phyloP scores from a whole-genome alignment of 2,888 invertebrate species.

The Mythimna albipuncta region DNA sequence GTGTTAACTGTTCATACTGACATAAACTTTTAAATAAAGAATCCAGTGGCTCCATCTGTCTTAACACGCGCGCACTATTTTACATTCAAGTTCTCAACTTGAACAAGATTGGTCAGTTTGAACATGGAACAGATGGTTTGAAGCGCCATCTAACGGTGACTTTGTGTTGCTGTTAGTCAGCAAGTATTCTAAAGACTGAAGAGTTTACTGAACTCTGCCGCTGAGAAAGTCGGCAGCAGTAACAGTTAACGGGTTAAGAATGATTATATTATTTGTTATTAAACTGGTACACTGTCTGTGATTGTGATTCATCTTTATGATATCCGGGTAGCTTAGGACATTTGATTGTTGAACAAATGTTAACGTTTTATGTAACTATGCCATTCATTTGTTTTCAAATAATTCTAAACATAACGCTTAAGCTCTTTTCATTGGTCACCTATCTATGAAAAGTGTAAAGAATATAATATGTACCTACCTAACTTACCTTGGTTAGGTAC shows the following conservation, averaged over 20 bases:
- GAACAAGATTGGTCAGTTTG: background rate
- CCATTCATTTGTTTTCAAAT: background rate
- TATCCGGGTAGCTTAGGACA: background rate
- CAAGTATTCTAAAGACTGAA: constrained; percentile 1
- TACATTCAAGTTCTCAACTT: constrained; percentile 30
- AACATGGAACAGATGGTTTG: background rate
- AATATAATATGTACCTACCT: too few species aligned
- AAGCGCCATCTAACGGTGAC: constrained; percentile 55
- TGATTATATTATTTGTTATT: constrained; percentile 11
- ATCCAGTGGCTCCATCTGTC: constrained; percentile 41
- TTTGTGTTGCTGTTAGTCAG: constrained; percentile 4
- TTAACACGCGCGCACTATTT: background rate
- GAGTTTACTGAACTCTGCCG: constrained; percentile 31
- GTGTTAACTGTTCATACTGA: background rate
- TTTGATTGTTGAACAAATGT: background rate
- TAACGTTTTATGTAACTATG: background rate
- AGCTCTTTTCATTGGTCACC: background rate
- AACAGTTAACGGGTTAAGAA: constrained; percentile 4
- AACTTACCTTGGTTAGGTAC: too few species aligned
- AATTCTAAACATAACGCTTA: background rate
- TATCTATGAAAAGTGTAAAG: too few species aligned
- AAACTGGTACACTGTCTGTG: background rate
- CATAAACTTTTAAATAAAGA: constrained; percentile 8
- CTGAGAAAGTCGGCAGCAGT: constrained; percentile 16
- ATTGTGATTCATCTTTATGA: constrained; percentile 5